Evolutionary conservation across 2,797 vertebrate species (phyloP), one percentile per base, ranked within the genome.

Genomic region (Phoxinus dragarum): DNA sequence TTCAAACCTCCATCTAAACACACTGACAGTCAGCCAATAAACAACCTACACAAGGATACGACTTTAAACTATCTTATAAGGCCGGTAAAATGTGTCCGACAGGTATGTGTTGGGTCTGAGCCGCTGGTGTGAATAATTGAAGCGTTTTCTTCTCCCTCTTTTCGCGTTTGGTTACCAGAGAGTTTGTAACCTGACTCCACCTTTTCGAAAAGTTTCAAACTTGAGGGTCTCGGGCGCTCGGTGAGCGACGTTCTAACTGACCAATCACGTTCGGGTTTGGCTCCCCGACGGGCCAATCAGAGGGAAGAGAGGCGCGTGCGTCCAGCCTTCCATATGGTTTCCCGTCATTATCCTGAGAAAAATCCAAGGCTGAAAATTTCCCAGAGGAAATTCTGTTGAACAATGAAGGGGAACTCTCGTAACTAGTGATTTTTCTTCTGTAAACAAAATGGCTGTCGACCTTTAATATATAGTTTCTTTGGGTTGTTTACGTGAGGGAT

Each of bases 121-220:
- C 82, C 90, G 71, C 90, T 88, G 89, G 17, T 82, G 92, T 96
- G 47, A 96, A 96, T 96, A 95, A 96, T 96, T 96, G 80, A 96
- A 90, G 85, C 88, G 88, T 86, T 90, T 89, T 93, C 93, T 93
- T 93, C 91, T 91, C 91, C 84, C 88, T 90, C 86, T 87, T 84
- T 73, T 89, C 77, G 82, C 76, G 93, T 91, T 95, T 94, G 86
- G 92, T 96, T 96, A 93, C 95, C 91, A 87, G 90, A 87, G 90
- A 93, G 92, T 93, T 93, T 80, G 95, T 92, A 95, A 95, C 92
- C 82, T 85, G 95, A 95, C 89, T 92, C 95, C 93, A 88, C 89
- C 88, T 92, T 68, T 88, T 81, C 89, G 85, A 93, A 94, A 95
- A 95, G 94, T 96, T 96, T 96, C 90, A 95, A 96, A 96, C 94